Conservation (phyloP, 2,888 invertebrate genomes). For the Amiota minor region DNA sequence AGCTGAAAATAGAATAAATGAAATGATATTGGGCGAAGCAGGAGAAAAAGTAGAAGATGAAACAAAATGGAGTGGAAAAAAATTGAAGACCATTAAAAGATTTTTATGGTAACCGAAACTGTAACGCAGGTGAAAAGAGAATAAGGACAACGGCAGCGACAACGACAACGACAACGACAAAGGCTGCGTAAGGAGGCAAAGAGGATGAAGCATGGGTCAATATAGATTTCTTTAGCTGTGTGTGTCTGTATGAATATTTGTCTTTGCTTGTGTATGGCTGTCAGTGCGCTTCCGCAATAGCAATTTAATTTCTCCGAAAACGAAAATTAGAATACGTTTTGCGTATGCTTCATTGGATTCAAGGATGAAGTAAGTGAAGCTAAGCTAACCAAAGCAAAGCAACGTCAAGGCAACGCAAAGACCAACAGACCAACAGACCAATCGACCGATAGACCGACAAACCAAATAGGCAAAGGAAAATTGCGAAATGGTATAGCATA, state of each 20-base stretch:
- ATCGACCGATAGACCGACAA: background rate
- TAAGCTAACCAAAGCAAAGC: background rate
- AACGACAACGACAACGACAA: too few relatives aligned
- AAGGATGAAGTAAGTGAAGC: background rate
- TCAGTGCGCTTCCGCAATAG: conserved; percentile 14
- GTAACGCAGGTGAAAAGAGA: conserved; percentile 13
- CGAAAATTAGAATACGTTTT: conserved; percentile 19
- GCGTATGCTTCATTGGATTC: conserved; percentile 17
- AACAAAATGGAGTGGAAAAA: background rate
- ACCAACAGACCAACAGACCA: background rate
- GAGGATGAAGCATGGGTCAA: too few relatives aligned
- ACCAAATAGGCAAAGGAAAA: background rate
- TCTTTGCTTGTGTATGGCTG: background rate
- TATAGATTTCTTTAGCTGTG: background rate
- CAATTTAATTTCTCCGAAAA: conserved; percentile 20
- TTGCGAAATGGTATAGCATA: background rate
- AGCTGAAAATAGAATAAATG: background rate
- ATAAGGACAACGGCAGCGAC: too few relatives aligned
- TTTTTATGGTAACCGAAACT: conserved; percentile 14
- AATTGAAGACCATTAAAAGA: conserved; percentile 18
- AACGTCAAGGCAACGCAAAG: background rate
- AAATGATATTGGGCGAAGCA: background rate
- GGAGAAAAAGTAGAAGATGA: background rate
- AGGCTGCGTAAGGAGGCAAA: too few relatives aligned
- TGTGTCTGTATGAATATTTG: background rate